phyloP scores from a whole-genome alignment of 2,797 vertebrate genomes.

The Danio jaintianensis region DNA sequence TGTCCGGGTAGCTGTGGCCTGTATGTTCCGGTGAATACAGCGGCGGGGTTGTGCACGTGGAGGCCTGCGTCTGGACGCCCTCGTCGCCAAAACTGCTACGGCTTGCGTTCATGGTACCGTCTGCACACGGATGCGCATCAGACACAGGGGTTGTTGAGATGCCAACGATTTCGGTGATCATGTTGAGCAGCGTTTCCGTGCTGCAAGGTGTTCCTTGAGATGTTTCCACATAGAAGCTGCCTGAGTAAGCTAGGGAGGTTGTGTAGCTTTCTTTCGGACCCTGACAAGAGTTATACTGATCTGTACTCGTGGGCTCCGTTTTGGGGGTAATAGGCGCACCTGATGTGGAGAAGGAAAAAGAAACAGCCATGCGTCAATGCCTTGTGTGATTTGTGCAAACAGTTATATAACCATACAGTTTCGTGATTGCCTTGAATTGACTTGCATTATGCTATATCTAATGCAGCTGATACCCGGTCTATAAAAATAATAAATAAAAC shows the following conservation, averaged over 20 bases:
- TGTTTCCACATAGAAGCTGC: slow-evolving; percentile 97
- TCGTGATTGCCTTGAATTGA: background rate
- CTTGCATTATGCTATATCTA: background rate
- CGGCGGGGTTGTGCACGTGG: slow-evolving; percentile 78
- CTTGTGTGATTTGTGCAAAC: slow-evolving; percentile 56
- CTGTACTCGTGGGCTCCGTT: slow-evolving; percentile 83
- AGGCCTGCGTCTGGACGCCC: slow-evolving; percentile 78
- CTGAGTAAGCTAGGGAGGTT: slow-evolving; percentile 92
- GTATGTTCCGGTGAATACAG: slow-evolving; percentile 80
- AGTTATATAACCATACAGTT: slow-evolving; percentile 71
- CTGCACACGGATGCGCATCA: slow-evolving; percentile 80
- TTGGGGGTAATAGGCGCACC: slow-evolving; percentile 81
- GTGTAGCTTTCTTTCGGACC: slow-evolving; percentile 80
- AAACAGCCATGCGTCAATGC: slow-evolving; percentile 67
- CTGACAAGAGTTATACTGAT: slow-evolving; percentile 83
- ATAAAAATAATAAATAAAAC: background rate
- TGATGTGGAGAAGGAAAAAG: slow-evolving; percentile 69
- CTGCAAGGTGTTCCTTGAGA: slow-evolving; percentile 92
- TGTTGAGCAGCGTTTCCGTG: slow-evolving; percentile 94
- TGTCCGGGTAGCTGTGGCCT: slow-evolving; percentile 75
- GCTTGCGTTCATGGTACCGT: slow-evolving; percentile 77
- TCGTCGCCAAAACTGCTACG: slow-evolving; percentile 74
- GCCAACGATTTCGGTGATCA: slow-evolving; percentile 97
- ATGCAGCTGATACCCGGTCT: background rate
- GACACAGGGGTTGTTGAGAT: slow-evolving; percentile 88